Conservation (phyloP, 1,140 invertebrate species). For the Heterodera schachtii region DNA sequence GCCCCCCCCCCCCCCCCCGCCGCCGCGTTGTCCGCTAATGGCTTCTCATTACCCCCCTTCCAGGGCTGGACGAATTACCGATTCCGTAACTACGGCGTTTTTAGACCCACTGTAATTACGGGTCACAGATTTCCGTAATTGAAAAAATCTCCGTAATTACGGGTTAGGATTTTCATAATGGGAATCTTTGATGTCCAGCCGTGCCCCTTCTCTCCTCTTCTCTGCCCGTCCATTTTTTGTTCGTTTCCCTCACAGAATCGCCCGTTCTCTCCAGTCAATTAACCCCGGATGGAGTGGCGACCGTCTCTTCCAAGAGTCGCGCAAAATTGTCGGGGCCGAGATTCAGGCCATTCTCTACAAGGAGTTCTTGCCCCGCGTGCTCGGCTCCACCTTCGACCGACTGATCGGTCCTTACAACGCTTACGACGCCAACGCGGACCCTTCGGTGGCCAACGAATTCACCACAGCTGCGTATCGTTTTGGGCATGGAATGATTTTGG, state of each 20-base stretch:
- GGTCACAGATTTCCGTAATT: too few species aligned
- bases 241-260: slow-evolving; percentile 44
- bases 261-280: slow-evolving; percentile 43
- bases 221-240: too few species aligned
- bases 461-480: slow-evolving; percentile 73
- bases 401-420: slow-evolving; percentile 69
- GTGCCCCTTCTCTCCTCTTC: too few species aligned
- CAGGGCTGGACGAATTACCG: too few species aligned
- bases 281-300: slow-evolving; percentile 57
- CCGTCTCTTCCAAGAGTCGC: slow-evolving; percentile 68
- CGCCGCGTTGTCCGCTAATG: too few species aligned
- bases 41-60: too few species aligned
- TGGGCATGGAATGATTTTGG: slow-evolving; percentile 71
- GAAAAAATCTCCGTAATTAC: too few species aligned
- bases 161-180: too few species aligned
- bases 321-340: slow-evolving; percentile 70
- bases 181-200: too few species aligned
- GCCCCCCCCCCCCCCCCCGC: too few species aligned
- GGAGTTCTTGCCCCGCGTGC: slow-evolving; percentile 56
- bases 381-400: slow-evolving; percentile 49
- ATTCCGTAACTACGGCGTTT: too few species aligned
- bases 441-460: slow-evolving; percentile 72
- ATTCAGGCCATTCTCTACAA: slow-evolving; percentile 62
- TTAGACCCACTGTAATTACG: too few species aligned
- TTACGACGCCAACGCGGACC: slow-evolving; percentile 71